Evolutionary conservation across 2,888 invertebrate genomes (phyloP).

Genomic region (Ischnus inquisitorius): DNA sequence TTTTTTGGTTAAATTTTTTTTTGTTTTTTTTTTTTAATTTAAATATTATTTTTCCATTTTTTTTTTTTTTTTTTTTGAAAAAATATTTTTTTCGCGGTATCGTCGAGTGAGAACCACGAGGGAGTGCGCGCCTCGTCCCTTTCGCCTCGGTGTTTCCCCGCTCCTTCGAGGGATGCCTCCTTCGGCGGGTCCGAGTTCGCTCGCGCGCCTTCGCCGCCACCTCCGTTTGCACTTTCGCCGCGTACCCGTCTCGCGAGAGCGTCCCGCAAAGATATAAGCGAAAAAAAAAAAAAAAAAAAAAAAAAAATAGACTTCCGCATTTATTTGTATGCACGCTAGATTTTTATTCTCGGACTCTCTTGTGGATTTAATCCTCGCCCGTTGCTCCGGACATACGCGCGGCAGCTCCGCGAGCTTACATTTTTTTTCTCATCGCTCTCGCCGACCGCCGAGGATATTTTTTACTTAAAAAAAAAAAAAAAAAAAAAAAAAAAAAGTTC

Average conservation of each 20-base stretch:
- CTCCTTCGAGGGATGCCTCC: constrained; percentile 57
- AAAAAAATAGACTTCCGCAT: not conserved
- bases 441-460: not conserved
- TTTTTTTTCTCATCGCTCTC: not conserved
- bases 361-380: constrained; percentile 26
- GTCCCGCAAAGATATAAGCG: not conserved
- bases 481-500: not conserved
- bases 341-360: constrained; percentile 25
- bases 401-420: not conserved
- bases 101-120: constrained; percentile 77
- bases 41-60: not conserved
- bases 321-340: not conserved
- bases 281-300: not conserved
- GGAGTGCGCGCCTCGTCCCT: constrained; percentile 59
- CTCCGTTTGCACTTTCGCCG: constrained; percentile 66
- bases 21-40: constrained; percentile 18
- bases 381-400: constrained; percentile 14
- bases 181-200: constrained; percentile 55
- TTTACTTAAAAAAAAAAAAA: not conserved
- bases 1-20: constrained; percentile 13
- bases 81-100: not conserved
- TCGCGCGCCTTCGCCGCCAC: constrained; percentile 57
- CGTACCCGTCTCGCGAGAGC: constrained; percentile 49
- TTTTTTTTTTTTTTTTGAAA: not conserved
- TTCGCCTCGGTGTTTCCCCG: constrained; percentile 9